Evolutionary conservation across 2,888 invertebrate genomes (phyloP), one percentile per base, ranked within the genome.

Genomic region (Epinotia brunnichana): DNA sequence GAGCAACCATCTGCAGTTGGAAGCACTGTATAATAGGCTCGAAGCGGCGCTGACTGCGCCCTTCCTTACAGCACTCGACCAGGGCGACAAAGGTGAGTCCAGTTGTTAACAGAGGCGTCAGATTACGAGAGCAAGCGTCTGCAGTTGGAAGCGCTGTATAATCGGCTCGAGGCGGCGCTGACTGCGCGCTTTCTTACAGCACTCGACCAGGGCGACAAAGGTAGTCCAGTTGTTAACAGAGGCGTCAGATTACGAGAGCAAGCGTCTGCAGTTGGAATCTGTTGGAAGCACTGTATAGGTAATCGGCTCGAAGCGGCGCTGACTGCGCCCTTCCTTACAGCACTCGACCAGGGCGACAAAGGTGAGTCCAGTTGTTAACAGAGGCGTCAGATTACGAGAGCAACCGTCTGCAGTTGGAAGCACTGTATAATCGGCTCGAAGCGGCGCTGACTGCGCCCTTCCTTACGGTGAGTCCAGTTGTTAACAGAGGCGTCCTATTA

Each of bases 161-260:
- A 48, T 5, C 13, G 48, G 0, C 48, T 48, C 48, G n/a, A 48
- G 4, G 48, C 48, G 7, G 48, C 48, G n/a, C 95, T 98, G 0
- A 98, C 97, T 80, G 97, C 98, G 0, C 95, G 96, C 57, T 94
- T 99, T 3, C 97, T 98, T 0, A 96, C 97, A 79, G 97, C 97
- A 0, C 97, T 99, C 78, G 96, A 97, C 1, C 84, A 87, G 13
- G 88, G 88, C 4, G 13, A 44, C 4, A n/a, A 48, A n/a, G 15
- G 48, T 48, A 2, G 0, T 48, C n/a, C 48, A 48, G 48, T n/a
- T 48, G 48, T n/a, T n/a, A 48, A 48, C 48, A 4, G 48, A 48
- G 7, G 48, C 48, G n/a, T n/a, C 48, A n/a, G 96, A 96, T 85
- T 96, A 95, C 76, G 96, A 97, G 78, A 95, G 94, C 60, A 95